phyloP scores from a whole-genome alignment of 2,888 invertebrate species.

The Amphipoea lucens region DNA sequence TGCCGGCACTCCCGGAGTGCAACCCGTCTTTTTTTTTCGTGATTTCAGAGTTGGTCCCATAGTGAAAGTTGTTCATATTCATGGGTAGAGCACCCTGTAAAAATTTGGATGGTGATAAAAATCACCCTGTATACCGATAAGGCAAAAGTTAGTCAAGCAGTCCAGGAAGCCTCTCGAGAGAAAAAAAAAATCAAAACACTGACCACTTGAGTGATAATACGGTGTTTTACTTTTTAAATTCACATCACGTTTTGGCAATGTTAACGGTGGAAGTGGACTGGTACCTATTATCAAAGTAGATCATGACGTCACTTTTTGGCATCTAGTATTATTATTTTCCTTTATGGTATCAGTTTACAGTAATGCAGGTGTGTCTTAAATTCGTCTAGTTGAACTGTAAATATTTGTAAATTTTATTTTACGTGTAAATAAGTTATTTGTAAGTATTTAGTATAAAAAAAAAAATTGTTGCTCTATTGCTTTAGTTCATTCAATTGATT shows the following conservation, averaged over 20 bases:
- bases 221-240: conserved; percentile 48
- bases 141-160: neutral
- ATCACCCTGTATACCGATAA: neutral
- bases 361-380: neutral
- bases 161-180: neutral
- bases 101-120: no score
- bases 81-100: no score
- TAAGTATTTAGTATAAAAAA: conserved; percentile 14
- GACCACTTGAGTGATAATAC: neutral
- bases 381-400: conserved; percentile 22
- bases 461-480: no score
- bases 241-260: conserved; percentile 40
- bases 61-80: no score
- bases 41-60: no score
- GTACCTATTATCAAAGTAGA: conserved; percentile 21
- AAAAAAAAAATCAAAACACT: neutral
- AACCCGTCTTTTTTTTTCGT: no score
- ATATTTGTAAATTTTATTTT: conserved; percentile 1
- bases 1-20: no score
- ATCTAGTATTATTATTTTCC: neutral
- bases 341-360: conserved; percentile 9
- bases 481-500: neutral
- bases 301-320: conserved; percentile 33
- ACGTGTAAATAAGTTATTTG: neutral
- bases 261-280: conserved; percentile 47